Evolutionary conservation across 1,140 invertebrate species (phyloP).

Genomic region (Drosophila guanche): DNA sequence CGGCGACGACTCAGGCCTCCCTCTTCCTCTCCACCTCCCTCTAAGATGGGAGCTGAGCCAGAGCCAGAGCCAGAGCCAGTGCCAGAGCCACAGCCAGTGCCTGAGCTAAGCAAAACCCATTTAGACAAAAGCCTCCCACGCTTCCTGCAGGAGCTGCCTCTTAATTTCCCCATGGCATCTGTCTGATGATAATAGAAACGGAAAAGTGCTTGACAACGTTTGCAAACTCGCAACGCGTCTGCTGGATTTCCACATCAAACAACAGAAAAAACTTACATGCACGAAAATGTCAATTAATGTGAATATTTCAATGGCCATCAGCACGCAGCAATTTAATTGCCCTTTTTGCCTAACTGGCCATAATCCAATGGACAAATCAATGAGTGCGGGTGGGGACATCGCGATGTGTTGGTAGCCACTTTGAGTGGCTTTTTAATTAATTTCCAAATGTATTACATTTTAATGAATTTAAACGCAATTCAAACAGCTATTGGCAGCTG

Average conservation of each 20-base stretch:
- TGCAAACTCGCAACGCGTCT: conserved; percentile 28
- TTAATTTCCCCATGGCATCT: conserved; percentile 64
- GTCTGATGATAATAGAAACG: conserved; percentile 40
- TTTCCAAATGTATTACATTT: conserved; percentile 55
- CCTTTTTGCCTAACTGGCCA: conserved; percentile 63
- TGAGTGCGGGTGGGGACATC: conserved; percentile 1
- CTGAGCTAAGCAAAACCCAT: conserved; percentile 41
- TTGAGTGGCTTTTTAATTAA: conserved; percentile 73
- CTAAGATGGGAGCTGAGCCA: conserved; percentile 3
- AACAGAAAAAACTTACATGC: not conserved
- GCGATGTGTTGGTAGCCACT: conserved; percentile 11
- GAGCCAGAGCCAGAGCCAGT: conserved; percentile 20
- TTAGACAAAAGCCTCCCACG: conserved; percentile 46
- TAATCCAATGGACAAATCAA: conserved; percentile 60
- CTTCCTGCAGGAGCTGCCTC: conserved; percentile 36
- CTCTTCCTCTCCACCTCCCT: conserved; percentile 3
- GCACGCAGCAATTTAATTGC: conserved; percentile 38
- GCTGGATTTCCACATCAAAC: conserved; percentile 21
- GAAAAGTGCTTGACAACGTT: conserved; percentile 39
- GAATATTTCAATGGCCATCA: conserved; percentile 45
- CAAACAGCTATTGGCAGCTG: conserved; percentile 45
- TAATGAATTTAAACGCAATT: conserved; percentile 66
- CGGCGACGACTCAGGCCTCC: conserved; percentile 9
- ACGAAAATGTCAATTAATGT: conserved; percentile 18
- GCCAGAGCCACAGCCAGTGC: not conserved